A percentile compares a stretch with the other conserved stretches of the same genome.
Conservation (phyloP, 1,140 invertebrate genomes). For the Caenorhabditis remanei region DNA sequence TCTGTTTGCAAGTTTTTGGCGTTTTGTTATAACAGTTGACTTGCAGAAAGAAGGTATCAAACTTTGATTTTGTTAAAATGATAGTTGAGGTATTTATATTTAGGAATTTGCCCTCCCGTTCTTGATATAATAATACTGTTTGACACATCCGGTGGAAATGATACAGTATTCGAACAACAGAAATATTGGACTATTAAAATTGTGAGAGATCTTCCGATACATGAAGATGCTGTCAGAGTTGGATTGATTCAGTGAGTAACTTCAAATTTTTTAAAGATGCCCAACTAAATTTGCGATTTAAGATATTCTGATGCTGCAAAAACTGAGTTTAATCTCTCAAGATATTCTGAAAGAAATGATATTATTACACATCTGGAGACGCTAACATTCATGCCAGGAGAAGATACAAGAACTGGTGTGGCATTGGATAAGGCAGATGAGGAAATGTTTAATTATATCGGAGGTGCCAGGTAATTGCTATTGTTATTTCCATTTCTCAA, state of each 20-base stretch:
- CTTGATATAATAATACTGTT: slow-evolving; percentile 46
- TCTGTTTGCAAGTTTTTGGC: slow-evolving; percentile 10
- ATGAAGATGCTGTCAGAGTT: slow-evolving; percentile 42
- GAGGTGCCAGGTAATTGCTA: not conserved
- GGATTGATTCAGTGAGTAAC: not conserved
- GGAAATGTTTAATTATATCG: slow-evolving; percentile 1
- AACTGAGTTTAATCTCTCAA: slow-evolving; percentile 38
- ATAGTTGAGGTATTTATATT: not conserved
- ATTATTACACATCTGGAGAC: slow-evolving; percentile 23
- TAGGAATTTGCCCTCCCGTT: slow-evolving; percentile 10
- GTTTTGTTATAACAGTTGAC: slow-evolving; percentile 1
- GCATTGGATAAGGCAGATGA: slow-evolving; percentile 21
- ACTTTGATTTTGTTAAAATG: not conserved
- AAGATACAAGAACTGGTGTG: slow-evolving; percentile 17
- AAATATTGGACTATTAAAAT: slow-evolving; percentile 39
- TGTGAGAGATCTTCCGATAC: slow-evolving; percentile 14
- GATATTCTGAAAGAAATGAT: slow-evolving; percentile 42
- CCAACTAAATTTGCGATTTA: not conserved
- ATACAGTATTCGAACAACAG: slow-evolving; percentile 40
- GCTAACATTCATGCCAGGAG: not conserved
- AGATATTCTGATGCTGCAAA: slow-evolving; percentile 24
- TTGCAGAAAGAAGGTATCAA: slow-evolving; percentile 2
- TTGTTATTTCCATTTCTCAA: not conserved
- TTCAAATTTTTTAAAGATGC: not conserved
- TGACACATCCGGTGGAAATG: slow-evolving; percentile 44